A percentile compares a stretch with the other conserved stretches of the same genome.
Conservation (phyloP, 2,888 invertebrate species). For the Ectemnius cavifrons region DNA sequence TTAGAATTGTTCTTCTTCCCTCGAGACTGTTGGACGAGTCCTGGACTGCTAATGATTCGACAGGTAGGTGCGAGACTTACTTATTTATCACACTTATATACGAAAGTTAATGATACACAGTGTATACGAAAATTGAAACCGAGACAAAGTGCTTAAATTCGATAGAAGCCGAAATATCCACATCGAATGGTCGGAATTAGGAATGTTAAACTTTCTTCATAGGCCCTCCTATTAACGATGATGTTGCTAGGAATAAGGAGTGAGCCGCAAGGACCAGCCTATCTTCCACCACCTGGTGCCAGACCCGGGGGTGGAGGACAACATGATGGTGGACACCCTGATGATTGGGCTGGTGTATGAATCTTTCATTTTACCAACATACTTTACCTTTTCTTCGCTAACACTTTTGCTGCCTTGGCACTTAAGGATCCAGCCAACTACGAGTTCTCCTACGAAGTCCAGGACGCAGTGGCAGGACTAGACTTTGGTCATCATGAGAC, state of each 20-base stretch:
- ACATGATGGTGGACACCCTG: slow-evolving; percentile 71
- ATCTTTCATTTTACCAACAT: slow-evolving; percentile 10
- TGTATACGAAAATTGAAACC: too few species aligned
- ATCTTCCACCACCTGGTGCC: slow-evolving; percentile 80
- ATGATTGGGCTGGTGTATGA: slow-evolving; percentile 76
- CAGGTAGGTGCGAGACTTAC: slow-evolving; percentile 65
- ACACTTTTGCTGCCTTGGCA: not conserved
- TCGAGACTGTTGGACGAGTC: slow-evolving; percentile 49
- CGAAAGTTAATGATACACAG: too few species aligned
- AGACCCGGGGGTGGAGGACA: slow-evolving; percentile 42
- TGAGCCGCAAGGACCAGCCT: slow-evolving; percentile 79
- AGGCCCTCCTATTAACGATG: slow-evolving; percentile 63
- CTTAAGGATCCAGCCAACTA: slow-evolving; percentile 82
- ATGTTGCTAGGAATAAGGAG: slow-evolving; percentile 77
- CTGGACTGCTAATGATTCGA: slow-evolving; percentile 67
- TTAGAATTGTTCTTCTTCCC: slow-evolving; percentile 65
- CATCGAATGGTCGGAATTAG: too few species aligned
- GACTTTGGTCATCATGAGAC: slow-evolving; percentile 84
- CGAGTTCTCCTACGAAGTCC: slow-evolving; percentile 83
- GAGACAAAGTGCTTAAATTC: not conserved
- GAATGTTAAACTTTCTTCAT: too few species aligned
- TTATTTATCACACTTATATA: not conserved
- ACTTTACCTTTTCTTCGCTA: not conserved
- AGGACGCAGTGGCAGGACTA: slow-evolving; percentile 80
- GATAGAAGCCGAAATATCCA: not conserved